A percentile compares a stretch with the other conserved stretches of the same genome.
Evolutionary conservation across 2,888 invertebrate species (phyloP).

Genomic region (Hypselothyrea guttata): DNA sequence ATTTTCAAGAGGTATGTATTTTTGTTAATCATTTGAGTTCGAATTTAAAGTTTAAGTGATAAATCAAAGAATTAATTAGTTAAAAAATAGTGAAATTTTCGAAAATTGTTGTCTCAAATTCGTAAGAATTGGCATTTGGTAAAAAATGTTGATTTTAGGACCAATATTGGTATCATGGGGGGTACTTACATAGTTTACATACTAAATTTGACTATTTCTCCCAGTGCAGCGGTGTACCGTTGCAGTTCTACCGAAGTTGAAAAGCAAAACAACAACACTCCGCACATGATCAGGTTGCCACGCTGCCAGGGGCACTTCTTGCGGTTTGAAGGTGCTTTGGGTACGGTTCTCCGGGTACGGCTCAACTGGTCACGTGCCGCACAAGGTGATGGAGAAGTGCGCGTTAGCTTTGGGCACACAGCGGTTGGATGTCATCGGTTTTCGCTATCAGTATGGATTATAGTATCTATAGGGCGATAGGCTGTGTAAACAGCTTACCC

Average conservation of each 20-base stretch:
- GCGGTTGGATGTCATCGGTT: conserved; percentile 6
- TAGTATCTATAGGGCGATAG: conserved; percentile 24
- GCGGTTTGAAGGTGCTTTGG: not conserved
- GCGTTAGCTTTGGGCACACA: conserved; percentile 21
- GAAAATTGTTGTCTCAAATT: no score
- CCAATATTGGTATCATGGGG: no score
- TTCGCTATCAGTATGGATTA: conserved; percentile 5
- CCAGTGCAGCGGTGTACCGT: conserved; percentile 9
- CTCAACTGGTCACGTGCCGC: conserved; percentile 47
- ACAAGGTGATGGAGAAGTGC: conserved; percentile 45
- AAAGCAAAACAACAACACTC: conserved; percentile 44
- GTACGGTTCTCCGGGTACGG: conserved; percentile 4
- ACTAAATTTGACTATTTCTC: not conserved
- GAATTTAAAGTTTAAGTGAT: no score
- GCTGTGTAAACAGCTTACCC: conserved; percentile 46
- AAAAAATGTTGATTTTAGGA: no score
- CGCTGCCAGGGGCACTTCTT: conserved; percentile 11
- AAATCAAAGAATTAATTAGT: no score
- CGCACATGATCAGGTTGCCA: conserved; percentile 42
- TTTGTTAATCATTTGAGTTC: no score
- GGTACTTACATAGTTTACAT: no score
- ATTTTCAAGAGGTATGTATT: no score
- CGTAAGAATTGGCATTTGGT: no score
- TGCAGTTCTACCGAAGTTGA: conserved; percentile 36
- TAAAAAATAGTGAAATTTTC: no score